Base-by-base conservation (phyloP, 92 coral and sea anemone genomes). In the Siderastrea radians region DNA sequence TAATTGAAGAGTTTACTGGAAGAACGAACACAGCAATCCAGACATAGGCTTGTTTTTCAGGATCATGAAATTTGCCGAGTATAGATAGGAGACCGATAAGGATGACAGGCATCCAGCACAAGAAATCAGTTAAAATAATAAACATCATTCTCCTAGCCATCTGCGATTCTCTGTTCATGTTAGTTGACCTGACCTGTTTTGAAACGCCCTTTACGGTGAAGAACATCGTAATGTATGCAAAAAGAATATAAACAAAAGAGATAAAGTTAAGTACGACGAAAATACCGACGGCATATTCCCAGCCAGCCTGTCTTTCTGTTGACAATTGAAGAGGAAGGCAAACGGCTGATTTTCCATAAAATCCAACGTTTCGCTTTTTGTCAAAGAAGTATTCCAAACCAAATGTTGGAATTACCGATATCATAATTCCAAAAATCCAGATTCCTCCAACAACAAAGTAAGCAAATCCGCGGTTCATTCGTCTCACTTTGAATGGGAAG, bases 61-160 rank as follows among this genome's bases (percentile, higher is more conserved):
- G 98, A 77, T 96, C 99, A 52, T 91, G 84, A 53, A 96, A 91
- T 54, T 84, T 70, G 13, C 94, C 96, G 11, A 85, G 69, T 1
- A 96, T n/a, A 1, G 99, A 87, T 48, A 96, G 66, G 13, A 96
- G 83, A 51, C 98, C 93, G 44, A 96, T 91, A 13, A 96, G 72
- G 80, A 96, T 96, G 5, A 96, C 99, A 15, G 99, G 99, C 94
- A 96, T 89, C 99, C 99, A 96, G 15, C 99, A 96, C 70, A 89
- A 74, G 66, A 96, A 93, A 66, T 96, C 99, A 9, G 99, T 95
- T 17, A 89, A 64, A 9, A 93, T 88, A 71, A 96, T 95, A 61
- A 95, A 95, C 10, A 91, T 77, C 96, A 96, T 89, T 52, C 94
- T 68, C 70, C 87, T 93, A 2, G 96, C 99, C 87, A 95, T 90